phyloP scores from a whole-genome alignment of 2,113 vertebrate genomes.

The Chionomys nivalis region DNA sequence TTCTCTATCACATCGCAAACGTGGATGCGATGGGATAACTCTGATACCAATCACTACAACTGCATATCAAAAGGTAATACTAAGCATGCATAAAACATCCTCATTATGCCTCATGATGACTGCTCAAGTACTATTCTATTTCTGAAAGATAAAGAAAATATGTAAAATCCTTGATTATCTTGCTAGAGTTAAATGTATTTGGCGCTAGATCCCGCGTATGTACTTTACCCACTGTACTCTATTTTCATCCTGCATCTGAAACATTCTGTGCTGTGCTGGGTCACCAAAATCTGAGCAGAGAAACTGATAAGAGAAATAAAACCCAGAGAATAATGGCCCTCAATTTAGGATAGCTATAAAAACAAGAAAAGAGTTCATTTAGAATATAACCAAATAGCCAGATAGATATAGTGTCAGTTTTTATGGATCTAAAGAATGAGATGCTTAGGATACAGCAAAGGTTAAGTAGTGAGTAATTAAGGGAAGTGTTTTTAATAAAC shows the following conservation, averaged over 20 bases:
- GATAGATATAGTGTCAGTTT: not conserved
- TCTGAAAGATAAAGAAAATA: not conserved
- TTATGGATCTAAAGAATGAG: not conserved
- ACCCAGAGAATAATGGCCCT: conserved; percentile 63
- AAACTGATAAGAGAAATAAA: conserved; percentile 63
- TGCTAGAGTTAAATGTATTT: conserved; percentile 63
- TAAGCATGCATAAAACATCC: not conserved
- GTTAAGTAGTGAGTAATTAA: conserved; percentile 43
- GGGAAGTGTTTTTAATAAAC: not conserved
- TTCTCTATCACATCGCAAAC: not conserved
- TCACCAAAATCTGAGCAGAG: conserved; percentile 7
- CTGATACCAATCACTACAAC: not conserved
- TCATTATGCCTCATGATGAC: not conserved
- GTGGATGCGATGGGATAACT: not conserved
- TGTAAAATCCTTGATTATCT: not conserved
- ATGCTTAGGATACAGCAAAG: not conserved
- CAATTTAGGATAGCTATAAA: conserved; percentile 65
- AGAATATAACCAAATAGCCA: conserved; percentile 48
- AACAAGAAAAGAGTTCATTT: not conserved
- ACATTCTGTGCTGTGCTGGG: not conserved
- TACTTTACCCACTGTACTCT: conserved; percentile 58
- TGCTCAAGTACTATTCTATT: not conserved
- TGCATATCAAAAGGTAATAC: not conserved
- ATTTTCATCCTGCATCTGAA: conserved; percentile 46
- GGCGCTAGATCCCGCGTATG: conserved; percentile 48